These are phyloP conservation scores for Bombus superbus DNA, from an alignment of 1,140 invertebrate genomes.

Conservation along the genomic window DNA sequence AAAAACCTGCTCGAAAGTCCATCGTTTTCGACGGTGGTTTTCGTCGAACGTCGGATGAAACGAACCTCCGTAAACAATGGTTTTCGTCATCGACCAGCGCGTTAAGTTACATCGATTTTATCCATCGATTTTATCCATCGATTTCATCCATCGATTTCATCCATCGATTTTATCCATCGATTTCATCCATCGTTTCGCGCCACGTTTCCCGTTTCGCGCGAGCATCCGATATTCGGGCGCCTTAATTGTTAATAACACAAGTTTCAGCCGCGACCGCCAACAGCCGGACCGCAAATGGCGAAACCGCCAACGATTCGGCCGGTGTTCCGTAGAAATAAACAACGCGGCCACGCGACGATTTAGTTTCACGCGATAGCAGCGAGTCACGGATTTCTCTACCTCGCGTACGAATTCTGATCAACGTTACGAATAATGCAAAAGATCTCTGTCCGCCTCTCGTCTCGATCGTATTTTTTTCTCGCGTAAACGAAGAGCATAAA, in stretches of 20 bases:
- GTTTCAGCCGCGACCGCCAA: slow-evolving; percentile 15
- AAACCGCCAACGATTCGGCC: slow-evolving; percentile 22
- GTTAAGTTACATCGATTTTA: too few relatives aligned
- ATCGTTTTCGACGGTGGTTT: not conserved
- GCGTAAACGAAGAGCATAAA: not conserved
- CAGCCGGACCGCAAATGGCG: slow-evolving; percentile 16
- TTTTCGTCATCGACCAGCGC: too few relatives aligned
- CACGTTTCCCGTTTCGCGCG: not conserved
- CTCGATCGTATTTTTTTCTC: not conserved
- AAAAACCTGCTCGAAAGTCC: not conserved
- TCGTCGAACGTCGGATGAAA: not conserved
- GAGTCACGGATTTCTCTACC: not conserved
- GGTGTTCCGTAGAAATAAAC: slow-evolving; percentile 35
- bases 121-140: not conserved
- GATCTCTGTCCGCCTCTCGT: not conserved
- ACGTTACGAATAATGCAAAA: not conserved
- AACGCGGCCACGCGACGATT: slow-evolving; percentile 12
- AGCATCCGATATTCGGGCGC: not conserved
- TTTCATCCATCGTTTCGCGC: slow-evolving; percentile 2
- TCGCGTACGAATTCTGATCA: not conserved
- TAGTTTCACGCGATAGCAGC: not conserved
- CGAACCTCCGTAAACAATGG: not conserved
- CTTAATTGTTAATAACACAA: slow-evolving; percentile 35
- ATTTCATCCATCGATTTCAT: too few relatives aligned
- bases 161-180: not conserved